Percentiles rank a stretch among this genome's conserved stretches.
Conservation (phyloP, 2,797 vertebrate genomes). For the Acanthurus tractus region DNA sequence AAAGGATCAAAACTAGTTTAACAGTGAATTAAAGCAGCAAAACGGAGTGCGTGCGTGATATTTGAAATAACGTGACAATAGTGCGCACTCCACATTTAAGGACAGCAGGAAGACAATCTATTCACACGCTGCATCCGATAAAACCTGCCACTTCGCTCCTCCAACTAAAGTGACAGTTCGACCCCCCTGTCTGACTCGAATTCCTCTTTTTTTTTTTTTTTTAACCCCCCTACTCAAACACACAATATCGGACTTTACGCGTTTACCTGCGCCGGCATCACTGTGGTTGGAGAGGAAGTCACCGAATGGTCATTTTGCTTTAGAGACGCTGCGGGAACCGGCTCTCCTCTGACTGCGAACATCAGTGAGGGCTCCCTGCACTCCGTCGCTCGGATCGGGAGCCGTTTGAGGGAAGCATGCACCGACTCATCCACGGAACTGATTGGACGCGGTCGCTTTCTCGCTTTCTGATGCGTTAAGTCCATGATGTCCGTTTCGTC, state of each 20-base stretch:
- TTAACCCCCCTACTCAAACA: fast-evolving
- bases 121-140: conserved; percentile 24
- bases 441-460: conserved; percentile 84
- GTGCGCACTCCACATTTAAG: conserved; percentile 34
- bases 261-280: conserved; percentile 93
- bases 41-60: conserved; percentile 8
- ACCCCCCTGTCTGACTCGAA: neutral
- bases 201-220: neutral
- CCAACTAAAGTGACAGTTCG: conserved; percentile 23
- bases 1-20: neutral
- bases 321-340: conserved; percentile 85
- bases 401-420: conserved; percentile 90
- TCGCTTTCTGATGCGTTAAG: conserved; percentile 84
- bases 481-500: conserved; percentile 87
- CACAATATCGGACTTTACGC: conserved; percentile 44
- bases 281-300: conserved; percentile 89
- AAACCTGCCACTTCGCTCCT: conserved; percentile 28
- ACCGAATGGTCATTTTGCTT: conserved; percentile 91
- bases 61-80: conserved; percentile 31
- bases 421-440: conserved; percentile 79
- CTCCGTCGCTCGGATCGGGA: conserved; percentile 89
- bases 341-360: conserved; percentile 91
- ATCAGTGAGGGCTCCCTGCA: conserved; percentile 89
- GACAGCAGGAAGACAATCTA: conserved; percentile 16
- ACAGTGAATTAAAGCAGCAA: conserved; percentile 1